Conservation (phyloP, 2,113 vertebrate species). For the Nerophis ophidion region DNA sequence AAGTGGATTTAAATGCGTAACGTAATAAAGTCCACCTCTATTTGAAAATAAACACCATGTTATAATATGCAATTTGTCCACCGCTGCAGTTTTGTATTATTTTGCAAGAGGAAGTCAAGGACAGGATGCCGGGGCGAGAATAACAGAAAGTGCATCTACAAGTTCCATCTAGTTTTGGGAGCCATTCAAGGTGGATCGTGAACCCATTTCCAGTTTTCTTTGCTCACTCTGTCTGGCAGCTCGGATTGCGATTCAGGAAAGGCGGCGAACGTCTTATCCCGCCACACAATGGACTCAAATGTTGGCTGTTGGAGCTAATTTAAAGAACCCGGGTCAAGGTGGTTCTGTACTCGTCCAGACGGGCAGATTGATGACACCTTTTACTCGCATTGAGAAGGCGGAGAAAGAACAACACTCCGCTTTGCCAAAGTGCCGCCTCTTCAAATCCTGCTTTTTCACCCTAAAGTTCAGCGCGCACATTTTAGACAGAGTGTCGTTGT, state of each 20-base stretch:
- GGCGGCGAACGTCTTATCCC: conserved; percentile 22
- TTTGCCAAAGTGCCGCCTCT: conserved; percentile 71
- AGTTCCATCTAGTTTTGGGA: conserved; percentile 25
- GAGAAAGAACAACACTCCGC: conserved; percentile 59
- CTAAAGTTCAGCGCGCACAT: conserved; percentile 26
- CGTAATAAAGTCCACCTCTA: no score
- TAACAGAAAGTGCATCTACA: background rate
- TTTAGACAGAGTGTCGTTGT: conserved; percentile 59
- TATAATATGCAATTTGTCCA: background rate
- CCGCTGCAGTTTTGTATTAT: background rate
- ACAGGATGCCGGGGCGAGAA: conserved; percentile 18
- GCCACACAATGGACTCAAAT: conserved; percentile 44
- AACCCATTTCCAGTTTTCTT: conserved; percentile 27
- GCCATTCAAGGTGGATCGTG: conserved; percentile 34
- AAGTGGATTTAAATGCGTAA: no score
- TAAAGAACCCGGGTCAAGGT: conserved; percentile 61
- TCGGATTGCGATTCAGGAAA: conserved; percentile 32
- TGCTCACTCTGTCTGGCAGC: conserved; percentile 2
- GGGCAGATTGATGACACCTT: conserved; percentile 66
- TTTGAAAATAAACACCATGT: no score
- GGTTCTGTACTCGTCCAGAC: conserved; percentile 64
- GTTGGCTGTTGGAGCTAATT: conserved; percentile 59
- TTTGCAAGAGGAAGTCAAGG: conserved; percentile 21
- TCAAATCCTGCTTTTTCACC: conserved; percentile 61
- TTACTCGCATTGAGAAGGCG: conserved; percentile 55